A percentile compares a stretch with the other conserved stretches of the same genome.
Evolutionary conservation across 2,797 vertebrate species (phyloP).

Genomic region (Crocidura indochinensis): DNA sequence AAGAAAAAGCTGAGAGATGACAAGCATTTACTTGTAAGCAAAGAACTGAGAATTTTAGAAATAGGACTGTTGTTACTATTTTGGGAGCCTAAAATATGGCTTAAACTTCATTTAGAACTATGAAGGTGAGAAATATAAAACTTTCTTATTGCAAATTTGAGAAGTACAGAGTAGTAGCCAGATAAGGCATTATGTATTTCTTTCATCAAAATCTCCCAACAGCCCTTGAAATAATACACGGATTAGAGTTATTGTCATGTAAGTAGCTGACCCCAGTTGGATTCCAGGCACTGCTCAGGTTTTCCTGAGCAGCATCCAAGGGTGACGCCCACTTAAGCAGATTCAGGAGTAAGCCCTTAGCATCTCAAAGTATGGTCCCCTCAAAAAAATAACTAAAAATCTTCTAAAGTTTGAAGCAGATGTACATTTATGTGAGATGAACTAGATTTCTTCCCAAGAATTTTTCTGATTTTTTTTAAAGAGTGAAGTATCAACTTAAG

Average conservation of each 20-base stretch:
- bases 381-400: not conserved
- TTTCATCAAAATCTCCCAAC: not conserved
- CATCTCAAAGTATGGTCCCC: too few species aligned
- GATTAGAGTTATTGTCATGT: too few species aligned
- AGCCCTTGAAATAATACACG: too few species aligned
- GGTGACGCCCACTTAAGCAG: too few species aligned
- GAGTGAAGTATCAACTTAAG: not conserved
- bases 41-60: not conserved
- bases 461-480: not conserved
- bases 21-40: constrained; percentile 9
- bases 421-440: not conserved
- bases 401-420: not conserved
- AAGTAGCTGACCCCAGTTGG: too few species aligned
- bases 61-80: not conserved
- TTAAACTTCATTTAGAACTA: constrained; percentile 41
- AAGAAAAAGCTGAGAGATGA: constrained; percentile 33
- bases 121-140: constrained; percentile 19
- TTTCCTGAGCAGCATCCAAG: too few species aligned
- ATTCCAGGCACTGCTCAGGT: too few species aligned
- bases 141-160: not conserved
- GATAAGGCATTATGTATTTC: not conserved
- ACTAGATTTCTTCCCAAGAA: constrained; percentile 22
- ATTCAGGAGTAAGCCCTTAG: too few species aligned
- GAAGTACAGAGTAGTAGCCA: not conserved
- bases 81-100: not conserved